Conservation (phyloP, 2,888 invertebrate species). For the Thymelicus acteon region DNA sequence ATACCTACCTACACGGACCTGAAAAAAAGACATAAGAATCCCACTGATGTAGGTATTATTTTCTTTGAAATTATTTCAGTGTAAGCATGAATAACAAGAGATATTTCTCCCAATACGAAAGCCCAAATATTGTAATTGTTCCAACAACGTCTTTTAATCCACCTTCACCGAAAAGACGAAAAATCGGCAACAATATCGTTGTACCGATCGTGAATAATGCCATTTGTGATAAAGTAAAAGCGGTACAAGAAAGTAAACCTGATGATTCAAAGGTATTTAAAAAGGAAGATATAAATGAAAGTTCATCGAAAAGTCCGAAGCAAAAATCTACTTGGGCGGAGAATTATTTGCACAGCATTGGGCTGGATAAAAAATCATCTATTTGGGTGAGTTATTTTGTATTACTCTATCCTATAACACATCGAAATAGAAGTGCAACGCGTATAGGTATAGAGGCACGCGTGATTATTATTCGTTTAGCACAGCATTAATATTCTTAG, state of each 20-base stretch:
- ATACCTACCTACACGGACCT: too few relatives aligned
- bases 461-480: too few relatives aligned
- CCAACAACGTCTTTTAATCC: conserved; percentile 43
- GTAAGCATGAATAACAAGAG: conserved; percentile 28
- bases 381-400: conserved; percentile 28
- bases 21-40: too few relatives aligned
- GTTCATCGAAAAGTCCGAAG: not conserved
- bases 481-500: too few relatives aligned
- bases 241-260: not conserved
- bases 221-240: conserved; percentile 26
- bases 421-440: too few relatives aligned
- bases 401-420: too few relatives aligned
- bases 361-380: conserved; percentile 4
- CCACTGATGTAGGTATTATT: not conserved
- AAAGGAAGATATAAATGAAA: conserved; percentile 3
- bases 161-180: conserved; percentile 43
- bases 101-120: conserved; percentile 46
- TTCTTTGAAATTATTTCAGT: conserved; percentile 3
- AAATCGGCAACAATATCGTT: conserved; percentile 34
- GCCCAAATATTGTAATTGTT: conserved; percentile 55
- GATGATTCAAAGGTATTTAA: not conserved
- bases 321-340: conserved; percentile 20
- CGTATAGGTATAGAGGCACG: too few relatives aligned
- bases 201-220: conserved; percentile 25
- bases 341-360: conserved; percentile 30